Base-by-base conservation (phyloP, 92 coral and sea anemone genomes). In the Zoanthus gigantus region DNA sequence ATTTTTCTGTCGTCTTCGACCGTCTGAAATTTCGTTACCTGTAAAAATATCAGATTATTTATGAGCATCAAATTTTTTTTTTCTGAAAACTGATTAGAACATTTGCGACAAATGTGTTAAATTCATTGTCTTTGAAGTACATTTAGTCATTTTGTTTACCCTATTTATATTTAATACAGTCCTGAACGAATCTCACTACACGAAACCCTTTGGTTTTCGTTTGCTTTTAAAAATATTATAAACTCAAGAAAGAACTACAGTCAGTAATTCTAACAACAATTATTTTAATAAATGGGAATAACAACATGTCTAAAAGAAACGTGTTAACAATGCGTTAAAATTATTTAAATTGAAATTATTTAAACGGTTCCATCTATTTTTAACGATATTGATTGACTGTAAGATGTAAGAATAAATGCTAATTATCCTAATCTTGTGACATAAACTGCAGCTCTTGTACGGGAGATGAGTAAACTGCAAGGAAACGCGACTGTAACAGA, bases 11-110 rank as follows among this genome's bases (percentile, higher is more conserved):
- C 74, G 47, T 4, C 75, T 48, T 31, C 18, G 75, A 30, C 28
- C 46, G 47, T 50, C 85, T 23, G 63, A 63, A 47, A 44, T 28
- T 4, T 34, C 16, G 34, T 77, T 81, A n/a, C 85, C 85, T 81
- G 85, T 46, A 29, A 28, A 34, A 34, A 5, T 34, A 4, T 30
- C 74, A 34, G 14, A 9, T 69, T 69, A 16, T 30, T 37, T 37
- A 1, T 37, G 45, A 30, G 74, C 12, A 29, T 69, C 74, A 34
- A 69, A 69, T 7, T 2, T 15, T 68, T 29, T 68, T 15, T 2
- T 69, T 30, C 10, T 69, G 15, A 29, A 34, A 69, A 30, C 42
- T 9, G 42, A 69, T 7, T 30, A 23, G 42, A 67, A 67, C 31
- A 29, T 34, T 12, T 34, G 45, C 17, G 34, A 0, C 74, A 9